Evolutionary conservation across 2,797 vertebrate genomes (phyloP).

Genomic region (Sphenodon punctatus): DNA sequence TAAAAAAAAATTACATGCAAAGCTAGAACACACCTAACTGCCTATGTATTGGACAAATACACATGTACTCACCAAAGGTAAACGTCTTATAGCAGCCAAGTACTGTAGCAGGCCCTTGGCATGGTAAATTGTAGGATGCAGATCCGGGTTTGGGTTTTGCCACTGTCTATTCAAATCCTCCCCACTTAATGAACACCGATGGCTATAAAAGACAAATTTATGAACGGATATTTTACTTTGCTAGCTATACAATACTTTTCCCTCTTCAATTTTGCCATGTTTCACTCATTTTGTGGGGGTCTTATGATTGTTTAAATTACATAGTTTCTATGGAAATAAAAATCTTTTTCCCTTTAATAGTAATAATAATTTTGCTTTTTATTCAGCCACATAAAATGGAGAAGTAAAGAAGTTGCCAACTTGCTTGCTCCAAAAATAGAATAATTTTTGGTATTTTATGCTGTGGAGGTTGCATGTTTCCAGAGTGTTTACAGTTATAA

Average conservation of each 20-base stretch:
- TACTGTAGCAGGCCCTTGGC: slow-evolving; percentile 97
- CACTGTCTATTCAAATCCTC: slow-evolving; percentile 99
- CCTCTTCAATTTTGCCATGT: slow-evolving; percentile 4
- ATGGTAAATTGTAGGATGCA: slow-evolving; percentile 98
- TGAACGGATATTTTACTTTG: slow-evolving; percentile 6
- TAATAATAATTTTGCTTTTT: too few relatives aligned
- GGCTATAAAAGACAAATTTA: slow-evolving; percentile 77
- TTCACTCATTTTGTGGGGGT: slow-evolving; percentile 25
- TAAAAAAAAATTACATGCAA: not conserved
- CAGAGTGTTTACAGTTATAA: too few relatives aligned
- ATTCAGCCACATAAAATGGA: too few relatives aligned
- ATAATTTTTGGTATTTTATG: not conserved
- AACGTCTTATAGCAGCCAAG: slow-evolving; percentile 89
- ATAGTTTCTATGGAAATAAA: not conserved
- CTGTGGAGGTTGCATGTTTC: not conserved
- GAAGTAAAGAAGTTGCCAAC: not conserved
- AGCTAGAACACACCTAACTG: slow-evolving; percentile 18
- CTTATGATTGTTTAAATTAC: slow-evolving; percentile 25
- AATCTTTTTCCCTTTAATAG: not conserved
- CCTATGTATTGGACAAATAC: not conserved
- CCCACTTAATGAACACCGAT: slow-evolving; percentile 97
- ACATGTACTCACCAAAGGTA: slow-evolving; percentile 87
- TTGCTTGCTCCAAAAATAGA: not conserved
- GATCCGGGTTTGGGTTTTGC: slow-evolving; percentile 92
- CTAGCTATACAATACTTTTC: slow-evolving; percentile 7